Evolutionary conservation across 2,888 invertebrate genomes (phyloP), one percentile per base, ranked within the genome.

Genomic region (Nomada lathburiana): DNA sequence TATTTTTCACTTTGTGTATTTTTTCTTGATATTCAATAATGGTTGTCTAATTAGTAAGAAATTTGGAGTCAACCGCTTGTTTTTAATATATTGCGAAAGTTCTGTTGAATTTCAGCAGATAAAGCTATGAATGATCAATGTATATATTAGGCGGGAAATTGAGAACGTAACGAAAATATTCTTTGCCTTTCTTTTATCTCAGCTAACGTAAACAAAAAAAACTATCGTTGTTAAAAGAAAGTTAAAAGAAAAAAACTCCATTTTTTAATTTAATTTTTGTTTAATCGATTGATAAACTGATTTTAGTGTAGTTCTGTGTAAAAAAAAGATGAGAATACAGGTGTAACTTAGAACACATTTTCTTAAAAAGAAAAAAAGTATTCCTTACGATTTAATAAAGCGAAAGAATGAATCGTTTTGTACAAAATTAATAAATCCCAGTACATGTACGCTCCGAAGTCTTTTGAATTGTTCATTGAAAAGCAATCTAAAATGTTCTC

Each of bases 401-500:
- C 23, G 55, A 47, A 16, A 3, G 47, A 47, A 47, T 47, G 26
- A 68, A 65, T 5, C 29, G 18, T 67, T 29, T 47, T 11, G 13
- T 60, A 50, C 42, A 50, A 57, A 50, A 36, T 44, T 55, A 52
- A 67, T 55, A 60, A 74, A 64, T 29, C n/a, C 18, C n/a, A 5
- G 7, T 1, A 36, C 36, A 36, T 36, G 36, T 36, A 36, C 36
- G 36, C 36, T 7, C 36, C 36, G 36, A 36, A 36, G 36, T 36
- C 36, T 57, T 44, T 53, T 26, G 47, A 80, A 47, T 26, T 67
- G 18, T 59, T 59, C 1, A 65, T 57, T 60, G 50, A 79, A 71
- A 67, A 81, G 23, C 71, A 81, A 81, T 50, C 47, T 50, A 85
- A 68, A 67, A 62, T 53, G 18, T 77, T 47, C 69, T 70, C 47